These are phyloP conservation scores for Cryptocephalus primarius DNA, from an alignment of 2,888 invertebrate species.

Conservation along the genomic window DNA sequence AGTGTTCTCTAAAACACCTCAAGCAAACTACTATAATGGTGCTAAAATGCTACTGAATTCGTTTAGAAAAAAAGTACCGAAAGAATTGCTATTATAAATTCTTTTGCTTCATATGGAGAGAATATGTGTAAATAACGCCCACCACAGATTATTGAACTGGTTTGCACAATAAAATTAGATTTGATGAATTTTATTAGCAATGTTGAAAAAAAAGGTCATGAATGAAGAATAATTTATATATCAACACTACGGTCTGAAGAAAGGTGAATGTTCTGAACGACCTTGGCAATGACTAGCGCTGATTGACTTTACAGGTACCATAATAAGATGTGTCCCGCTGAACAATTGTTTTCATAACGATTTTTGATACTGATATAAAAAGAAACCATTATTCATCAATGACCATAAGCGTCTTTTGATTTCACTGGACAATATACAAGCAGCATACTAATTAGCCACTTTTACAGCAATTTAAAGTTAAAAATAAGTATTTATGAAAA, in stretches of 20 bases:
- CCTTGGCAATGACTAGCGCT: slow-evolving; percentile 29
- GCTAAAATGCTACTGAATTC: too few species aligned
- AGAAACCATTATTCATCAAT: background rate
- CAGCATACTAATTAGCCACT: background rate
- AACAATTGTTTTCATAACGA: background rate
- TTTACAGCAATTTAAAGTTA: background rate
- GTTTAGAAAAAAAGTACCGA: too few species aligned
- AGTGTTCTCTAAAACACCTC: too few species aligned
- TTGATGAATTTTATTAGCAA: slow-evolving; percentile 1
- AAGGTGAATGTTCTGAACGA: slow-evolving; percentile 34
- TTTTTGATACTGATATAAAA: background rate
- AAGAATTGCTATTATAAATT: too few species aligned
- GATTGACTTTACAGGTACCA: slow-evolving; percentile 8
- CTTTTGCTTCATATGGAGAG: too few species aligned
- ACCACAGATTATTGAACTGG: slow-evolving; percentile 11
- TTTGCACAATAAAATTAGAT: slow-evolving; percentile 3
- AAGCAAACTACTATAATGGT: too few species aligned
- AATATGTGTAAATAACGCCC: background rate
- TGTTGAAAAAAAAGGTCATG: slow-evolving; percentile 3
- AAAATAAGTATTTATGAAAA: background rate
- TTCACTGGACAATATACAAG: background rate
- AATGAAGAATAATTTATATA: slow-evolving; percentile 7
- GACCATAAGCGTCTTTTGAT: background rate
- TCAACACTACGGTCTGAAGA: slow-evolving; percentile 21
- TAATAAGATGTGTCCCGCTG: background rate